A percentile compares a stretch with the other conserved stretches of the same genome.
Conservation (phyloP, 2,113 vertebrate genomes). For the Ptyas mucosa region DNA sequence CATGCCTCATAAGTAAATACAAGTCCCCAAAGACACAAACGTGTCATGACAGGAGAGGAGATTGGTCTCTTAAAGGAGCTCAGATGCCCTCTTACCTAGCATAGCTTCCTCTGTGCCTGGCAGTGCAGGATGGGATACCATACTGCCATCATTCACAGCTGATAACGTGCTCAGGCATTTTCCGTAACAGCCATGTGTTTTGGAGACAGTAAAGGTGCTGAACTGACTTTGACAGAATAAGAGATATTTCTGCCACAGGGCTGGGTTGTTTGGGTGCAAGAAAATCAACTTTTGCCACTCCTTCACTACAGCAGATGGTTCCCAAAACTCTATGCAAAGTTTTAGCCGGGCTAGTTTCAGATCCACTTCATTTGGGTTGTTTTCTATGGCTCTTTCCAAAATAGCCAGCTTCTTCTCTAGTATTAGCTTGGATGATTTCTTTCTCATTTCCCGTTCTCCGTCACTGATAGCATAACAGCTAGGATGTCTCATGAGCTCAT, state of each 20-base stretch:
- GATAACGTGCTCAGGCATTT: constrained; percentile 90
- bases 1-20: constrained; percentile 8
- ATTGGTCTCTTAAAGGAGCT: background rate
- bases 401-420: constrained; percentile 94
- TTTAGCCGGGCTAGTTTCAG: constrained; percentile 84
- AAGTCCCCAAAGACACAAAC: background rate
- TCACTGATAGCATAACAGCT: constrained; percentile 65
- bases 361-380: constrained; percentile 81
- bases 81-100: constrained; percentile 75
- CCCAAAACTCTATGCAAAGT: constrained; percentile 88
- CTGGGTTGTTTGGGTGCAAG: constrained; percentile 87
- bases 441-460: constrained; percentile 65
- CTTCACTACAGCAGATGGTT: constrained; percentile 79
- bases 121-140: constrained; percentile 85
- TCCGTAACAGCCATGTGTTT: constrained; percentile 83
- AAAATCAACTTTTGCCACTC: constrained; percentile 98
- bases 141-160: constrained; percentile 85
- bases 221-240: constrained; percentile 92
- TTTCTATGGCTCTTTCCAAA: constrained; percentile 84
- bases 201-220: constrained; percentile 86
- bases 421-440: constrained; percentile 71
- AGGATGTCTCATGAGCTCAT: constrained; percentile 76
- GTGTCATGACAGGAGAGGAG: background rate
- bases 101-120: constrained; percentile 86
- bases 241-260: constrained; percentile 88